phyloP scores from a whole-genome alignment of 2,888 invertebrate species.

The Synanthedon tipuliformis region DNA sequence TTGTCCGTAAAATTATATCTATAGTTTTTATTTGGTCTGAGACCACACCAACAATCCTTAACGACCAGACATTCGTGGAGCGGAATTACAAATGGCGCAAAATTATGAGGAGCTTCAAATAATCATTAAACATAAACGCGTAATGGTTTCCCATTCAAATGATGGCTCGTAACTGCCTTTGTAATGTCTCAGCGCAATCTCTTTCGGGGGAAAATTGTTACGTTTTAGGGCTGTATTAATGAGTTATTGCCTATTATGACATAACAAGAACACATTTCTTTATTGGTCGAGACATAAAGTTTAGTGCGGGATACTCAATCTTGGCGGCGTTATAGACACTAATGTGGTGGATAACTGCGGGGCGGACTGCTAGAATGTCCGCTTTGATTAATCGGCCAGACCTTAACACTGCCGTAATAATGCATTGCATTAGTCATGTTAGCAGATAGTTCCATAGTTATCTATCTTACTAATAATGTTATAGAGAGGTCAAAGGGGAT shows the following conservation, averaged over 20 bases:
- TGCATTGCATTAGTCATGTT: conserved; percentile 9
- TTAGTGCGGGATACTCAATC: conserved; percentile 24
- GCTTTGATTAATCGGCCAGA: conserved; percentile 29
- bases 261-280: conserved; percentile 53
- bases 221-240: conserved; percentile 57
- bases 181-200: conserved; percentile 62
- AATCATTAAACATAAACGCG: conserved; percentile 64
- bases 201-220: conserved; percentile 47
- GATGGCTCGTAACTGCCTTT: conserved; percentile 55
- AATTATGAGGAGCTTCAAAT: conserved; percentile 61
- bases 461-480: too few species aligned
- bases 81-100: conserved; percentile 48
- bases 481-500: too few species aligned
- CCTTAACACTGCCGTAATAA: conserved; percentile 18
- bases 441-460: too few species aligned
- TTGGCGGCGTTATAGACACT: conserved; percentile 10
- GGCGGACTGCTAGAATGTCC: conserved; percentile 11
- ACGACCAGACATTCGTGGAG: conserved; percentile 37
- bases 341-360: conserved; percentile 13
- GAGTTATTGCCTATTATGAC: conserved; percentile 54
- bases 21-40: too few species aligned
- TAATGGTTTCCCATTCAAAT: conserved; percentile 61
- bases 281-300: conserved; percentile 28
- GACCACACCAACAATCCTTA: conserved; percentile 30
- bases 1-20: too few species aligned